Conservation (phyloP, 1,140 invertebrate genomes). For the Aphelenchoides avenae region DNA sequence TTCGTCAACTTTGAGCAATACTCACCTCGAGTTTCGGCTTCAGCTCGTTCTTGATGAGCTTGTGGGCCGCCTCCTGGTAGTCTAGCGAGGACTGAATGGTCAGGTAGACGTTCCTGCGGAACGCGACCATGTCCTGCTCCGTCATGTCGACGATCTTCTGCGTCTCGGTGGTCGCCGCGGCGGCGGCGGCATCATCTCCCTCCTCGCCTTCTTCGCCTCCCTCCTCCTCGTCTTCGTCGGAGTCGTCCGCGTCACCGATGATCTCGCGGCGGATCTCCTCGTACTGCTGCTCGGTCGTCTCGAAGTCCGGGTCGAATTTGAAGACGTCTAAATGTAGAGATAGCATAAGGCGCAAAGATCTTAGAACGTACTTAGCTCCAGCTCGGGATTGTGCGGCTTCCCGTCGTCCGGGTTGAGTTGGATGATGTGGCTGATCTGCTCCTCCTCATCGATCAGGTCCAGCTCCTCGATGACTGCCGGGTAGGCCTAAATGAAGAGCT, state of each 20-base stretch:
- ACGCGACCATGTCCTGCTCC: constrained; percentile 82
- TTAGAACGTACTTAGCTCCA: constrained; percentile 82
- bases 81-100: constrained; percentile 97
- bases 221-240: constrained; percentile 66
- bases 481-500: constrained; percentile 27
- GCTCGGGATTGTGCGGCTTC: constrained; percentile 67
- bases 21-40: constrained; percentile 71
- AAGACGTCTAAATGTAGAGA: constrained; percentile 95
- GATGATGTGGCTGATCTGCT: constrained; percentile 96
- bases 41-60: constrained; percentile 90
- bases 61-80: constrained; percentile 97
- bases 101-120: constrained; percentile 90
- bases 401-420: constrained; percentile 58
- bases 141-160: constrained; percentile 88
- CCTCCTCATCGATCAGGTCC: constrained; percentile 91
- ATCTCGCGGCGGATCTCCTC: constrained; percentile 80
- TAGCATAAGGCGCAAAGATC: no score
- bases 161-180: no score
- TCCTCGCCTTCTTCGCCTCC: no score
- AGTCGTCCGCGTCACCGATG: constrained; percentile 63
- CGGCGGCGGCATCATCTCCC: no score
- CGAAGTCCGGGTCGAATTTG: constrained; percentile 85
- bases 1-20: no score
- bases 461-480: constrained; percentile 78
- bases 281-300: constrained; percentile 90